Evolutionary conservation across 2,797 vertebrate genomes (phyloP).

Genomic region (Erpetoichthys calabaricus): DNA sequence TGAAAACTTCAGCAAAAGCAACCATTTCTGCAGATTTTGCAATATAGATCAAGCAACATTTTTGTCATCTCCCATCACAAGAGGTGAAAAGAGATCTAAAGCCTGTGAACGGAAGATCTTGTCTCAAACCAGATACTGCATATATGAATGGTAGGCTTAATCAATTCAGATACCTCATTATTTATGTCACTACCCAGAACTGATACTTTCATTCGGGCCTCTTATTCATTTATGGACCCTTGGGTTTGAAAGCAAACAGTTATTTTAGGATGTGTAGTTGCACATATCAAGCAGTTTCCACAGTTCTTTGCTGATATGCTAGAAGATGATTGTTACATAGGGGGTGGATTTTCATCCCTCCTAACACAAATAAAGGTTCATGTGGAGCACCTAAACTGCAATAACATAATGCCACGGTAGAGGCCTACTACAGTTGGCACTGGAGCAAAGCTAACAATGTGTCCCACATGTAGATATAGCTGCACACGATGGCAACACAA

Average conservation of each 20-base stretch:
- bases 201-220: too few relatives aligned
- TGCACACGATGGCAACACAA: conserved; percentile 20
- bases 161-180: conserved; percentile 8
- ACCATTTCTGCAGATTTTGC: too few relatives aligned
- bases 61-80: too few relatives aligned
- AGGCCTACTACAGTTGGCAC: conserved; percentile 3
- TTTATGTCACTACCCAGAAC: too few relatives aligned
- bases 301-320: conserved; percentile 10
- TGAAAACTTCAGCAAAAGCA: too few relatives aligned
- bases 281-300: conserved; percentile 11
- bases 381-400: conserved; percentile 12
- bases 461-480: conserved; percentile 15
- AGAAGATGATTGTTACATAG: conserved; percentile 2
- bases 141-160: conserved; percentile 2
- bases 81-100: too few relatives aligned
- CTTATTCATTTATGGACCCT: too few relatives aligned
- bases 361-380: conserved; percentile 15
- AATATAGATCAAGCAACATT: too few relatives aligned
- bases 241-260: too few relatives aligned
- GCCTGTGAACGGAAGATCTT: too few relatives aligned
- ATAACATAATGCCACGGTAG: background rate
- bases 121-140: background rate
- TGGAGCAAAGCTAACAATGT: too few relatives aligned
- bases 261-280: too few relatives aligned
- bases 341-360: conserved; percentile 13